Conservation (phyloP, 2,113 vertebrate genomes). For the Serilophus lunatus region DNA sequence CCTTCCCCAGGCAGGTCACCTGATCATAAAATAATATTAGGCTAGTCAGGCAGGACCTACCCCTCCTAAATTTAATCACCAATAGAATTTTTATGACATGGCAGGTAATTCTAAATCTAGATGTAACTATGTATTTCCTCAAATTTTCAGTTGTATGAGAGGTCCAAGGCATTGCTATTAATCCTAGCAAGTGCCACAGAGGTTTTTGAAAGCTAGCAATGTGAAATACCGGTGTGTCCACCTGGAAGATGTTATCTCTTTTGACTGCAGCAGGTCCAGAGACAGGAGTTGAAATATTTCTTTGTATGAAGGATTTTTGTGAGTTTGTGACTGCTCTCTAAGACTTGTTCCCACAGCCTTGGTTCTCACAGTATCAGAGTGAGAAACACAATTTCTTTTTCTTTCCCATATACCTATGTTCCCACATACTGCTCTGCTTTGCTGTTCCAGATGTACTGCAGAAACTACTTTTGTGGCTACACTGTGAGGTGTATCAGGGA, state of each 20-base stretch:
- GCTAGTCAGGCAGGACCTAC: too few relatives aligned
- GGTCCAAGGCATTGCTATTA: background rate
- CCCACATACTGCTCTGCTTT: background rate
- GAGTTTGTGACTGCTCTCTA: background rate
- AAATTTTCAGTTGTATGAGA: background rate
- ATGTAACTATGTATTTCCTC: background rate
- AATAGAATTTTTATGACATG: background rate
- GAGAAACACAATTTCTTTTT: background rate
- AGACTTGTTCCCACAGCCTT: background rate
- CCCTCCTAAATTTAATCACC: background rate
- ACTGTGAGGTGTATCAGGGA: background rate
- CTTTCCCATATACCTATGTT: background rate
- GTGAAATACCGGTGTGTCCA: background rate
- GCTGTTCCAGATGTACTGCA: rapidly evolving
- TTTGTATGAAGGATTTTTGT: background rate
- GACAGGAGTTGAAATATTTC: background rate
- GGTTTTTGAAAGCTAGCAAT: background rate
- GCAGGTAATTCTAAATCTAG: background rate
- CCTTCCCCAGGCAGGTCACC: too few relatives aligned
- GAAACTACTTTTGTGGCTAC: background rate
- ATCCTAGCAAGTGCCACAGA: background rate
- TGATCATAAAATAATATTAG: too few relatives aligned
- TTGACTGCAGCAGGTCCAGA: background rate
- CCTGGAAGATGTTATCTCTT: background rate
- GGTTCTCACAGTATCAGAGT: background rate